Evolutionary conservation across 2,113 vertebrate genomes (phyloP).

Genomic region (Dunckerocampus dactyliophorus): DNA sequence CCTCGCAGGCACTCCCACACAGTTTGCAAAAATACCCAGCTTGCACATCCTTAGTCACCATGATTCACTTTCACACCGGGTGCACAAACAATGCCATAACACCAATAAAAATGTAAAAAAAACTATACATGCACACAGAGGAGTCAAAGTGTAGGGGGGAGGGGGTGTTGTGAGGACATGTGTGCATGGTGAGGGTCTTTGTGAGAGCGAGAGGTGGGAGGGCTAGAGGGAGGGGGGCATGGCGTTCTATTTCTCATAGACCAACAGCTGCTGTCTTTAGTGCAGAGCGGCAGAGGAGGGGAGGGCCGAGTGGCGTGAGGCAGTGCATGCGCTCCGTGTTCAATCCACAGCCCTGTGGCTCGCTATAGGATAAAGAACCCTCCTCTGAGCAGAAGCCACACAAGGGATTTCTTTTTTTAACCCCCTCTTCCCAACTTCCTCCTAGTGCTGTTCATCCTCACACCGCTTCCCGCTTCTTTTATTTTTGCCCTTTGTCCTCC

Average conservation of each 20-base stretch:
- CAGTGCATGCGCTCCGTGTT: constrained; percentile 66
- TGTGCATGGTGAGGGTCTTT: constrained; percentile 58
- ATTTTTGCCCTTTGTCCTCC: constrained; percentile 33
- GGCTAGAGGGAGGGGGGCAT: constrained; percentile 55
- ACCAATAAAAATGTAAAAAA: constrained; percentile 11
- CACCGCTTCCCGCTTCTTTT: constrained; percentile 13
- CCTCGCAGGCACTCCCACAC: constrained; percentile 60
- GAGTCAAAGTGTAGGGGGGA: constrained; percentile 57
- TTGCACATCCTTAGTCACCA: constrained; percentile 35
- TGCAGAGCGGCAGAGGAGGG: constrained; percentile 61
- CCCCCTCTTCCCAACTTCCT: neutral
- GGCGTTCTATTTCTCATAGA: constrained; percentile 73
- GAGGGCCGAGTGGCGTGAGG: constrained; percentile 66
- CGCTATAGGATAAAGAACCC: constrained; percentile 67
- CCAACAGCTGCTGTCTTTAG: constrained; percentile 73
- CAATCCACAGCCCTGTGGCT: constrained; percentile 69
- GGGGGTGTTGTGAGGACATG: constrained; percentile 65
- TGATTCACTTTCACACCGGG: constrained; percentile 54
- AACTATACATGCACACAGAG: constrained; percentile 14
- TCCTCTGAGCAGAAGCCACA: constrained; percentile 35
- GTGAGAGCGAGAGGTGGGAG: constrained; percentile 59
- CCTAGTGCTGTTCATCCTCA: constrained; percentile 6
- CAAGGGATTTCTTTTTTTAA: constrained; percentile 24
- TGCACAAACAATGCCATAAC: constrained; percentile 60
- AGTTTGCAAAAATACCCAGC: constrained; percentile 55